Conservation (phyloP, 2,113 vertebrate genomes). For the Odocoileus virginianus region DNA sequence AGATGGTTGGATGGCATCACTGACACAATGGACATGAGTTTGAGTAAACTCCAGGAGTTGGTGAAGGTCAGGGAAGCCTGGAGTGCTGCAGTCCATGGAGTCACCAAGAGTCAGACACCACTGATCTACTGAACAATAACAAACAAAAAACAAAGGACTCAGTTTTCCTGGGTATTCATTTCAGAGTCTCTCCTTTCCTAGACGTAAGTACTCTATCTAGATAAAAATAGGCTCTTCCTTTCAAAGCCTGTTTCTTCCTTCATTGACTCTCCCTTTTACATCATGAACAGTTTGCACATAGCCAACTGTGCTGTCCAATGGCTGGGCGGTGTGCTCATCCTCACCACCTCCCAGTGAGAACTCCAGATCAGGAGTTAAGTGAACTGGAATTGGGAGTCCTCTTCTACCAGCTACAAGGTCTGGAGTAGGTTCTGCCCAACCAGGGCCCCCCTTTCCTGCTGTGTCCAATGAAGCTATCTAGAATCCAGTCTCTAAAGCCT, state of each 20-base stretch:
- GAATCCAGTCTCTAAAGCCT: background rate
- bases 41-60: background rate
- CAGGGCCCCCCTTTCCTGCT: background rate
- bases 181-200: background rate
- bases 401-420: background rate
- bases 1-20: background rate
- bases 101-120: rapidly evolving
- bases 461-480: too few relatives aligned
- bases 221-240: background rate
- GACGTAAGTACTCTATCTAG: background rate
- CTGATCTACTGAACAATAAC: background rate
- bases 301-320: background rate
- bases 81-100: rapidly evolving
- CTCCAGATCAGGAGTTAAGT: background rate
- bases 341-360: background rate
- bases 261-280: background rate
- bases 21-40: background rate
- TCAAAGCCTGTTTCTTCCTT: background rate
- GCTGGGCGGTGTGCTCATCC: background rate
- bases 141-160: background rate
- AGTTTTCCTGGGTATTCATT: background rate
- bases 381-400: background rate
- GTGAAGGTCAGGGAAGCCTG: background rate
- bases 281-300: background rate
- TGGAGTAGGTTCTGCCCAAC: background rate